Base-by-base conservation (phyloP, 2,888 invertebrate species). In the Seira sanloemensis region DNA sequence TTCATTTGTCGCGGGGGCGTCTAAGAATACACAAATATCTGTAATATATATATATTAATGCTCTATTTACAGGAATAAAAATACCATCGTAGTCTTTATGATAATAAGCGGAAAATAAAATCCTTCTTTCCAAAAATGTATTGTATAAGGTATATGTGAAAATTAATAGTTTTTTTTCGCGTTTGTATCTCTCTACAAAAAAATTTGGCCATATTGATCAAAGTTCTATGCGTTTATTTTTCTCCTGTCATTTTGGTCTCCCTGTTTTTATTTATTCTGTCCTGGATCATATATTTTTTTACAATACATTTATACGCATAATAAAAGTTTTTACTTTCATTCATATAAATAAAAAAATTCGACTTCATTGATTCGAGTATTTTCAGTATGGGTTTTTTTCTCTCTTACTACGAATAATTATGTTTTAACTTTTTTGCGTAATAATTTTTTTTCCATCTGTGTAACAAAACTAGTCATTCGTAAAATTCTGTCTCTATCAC, bases 1-100 rank as follows among this genome's bases (percentile, higher is more conserved):
- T 83, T 83, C 83, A 72, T 78, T 83, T 78, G 67, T 83, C 78
- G 78, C 73, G 73, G 76, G 76, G 72, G 26, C 7, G 16, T n/a
- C 16, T 26, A 54, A n/a, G n/a, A n/a, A n/a, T n/a, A n/a, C n/a
- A n/a, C n/a, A n/a, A n/a, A n/a, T n/a, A n/a, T n/a, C n/a, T n/a
- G n/a, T n/a, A n/a, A n/a, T n/a, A n/a, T n/a, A n/a, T n/a, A n/a
- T n/a, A n/a, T n/a, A n/a, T n/a, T n/a, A n/a, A 54, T 46, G 25
- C 19, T 21, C 46, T 54, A 54, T 77, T 16, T 58, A 54, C 25
- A 77, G 26, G 9, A 65, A 37, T 66, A 66, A 66, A 67, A 62
- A 62, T 75, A 50, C 58, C 65, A 50, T 50, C n/a, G n/a, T n/a
- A n/a, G 23, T 72, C 18, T 68, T 26, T 68, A 4, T 62, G 62